Conservation (phyloP, 2,888 invertebrate species). For the Endotricha flammealis region DNA sequence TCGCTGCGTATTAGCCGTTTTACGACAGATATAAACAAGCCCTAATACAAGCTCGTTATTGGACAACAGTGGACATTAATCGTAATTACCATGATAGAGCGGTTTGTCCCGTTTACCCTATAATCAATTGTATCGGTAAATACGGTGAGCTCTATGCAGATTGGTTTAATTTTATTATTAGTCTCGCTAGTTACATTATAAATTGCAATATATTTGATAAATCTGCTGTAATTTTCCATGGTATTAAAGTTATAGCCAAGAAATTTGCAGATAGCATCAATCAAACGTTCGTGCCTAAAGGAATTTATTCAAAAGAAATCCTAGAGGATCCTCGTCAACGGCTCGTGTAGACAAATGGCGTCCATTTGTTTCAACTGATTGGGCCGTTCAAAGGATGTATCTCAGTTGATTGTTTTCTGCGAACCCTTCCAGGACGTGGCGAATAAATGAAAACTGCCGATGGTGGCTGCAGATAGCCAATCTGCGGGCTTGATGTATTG, state of each 20-base stretch:
- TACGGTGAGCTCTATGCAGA: slow-evolving; percentile 11
- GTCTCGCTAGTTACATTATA: slow-evolving; percentile 2
- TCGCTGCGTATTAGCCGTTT: no score
- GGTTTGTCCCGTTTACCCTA: slow-evolving; percentile 16
- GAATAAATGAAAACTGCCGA: slow-evolving; percentile 53
- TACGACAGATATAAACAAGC: slow-evolving; percentile 2
- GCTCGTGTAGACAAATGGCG: slow-evolving; percentile 41
- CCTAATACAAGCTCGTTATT: slow-evolving; percentile 11
- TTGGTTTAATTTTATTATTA: slow-evolving; percentile 3
- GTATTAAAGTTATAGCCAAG: background rate
- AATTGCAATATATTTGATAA: background rate
- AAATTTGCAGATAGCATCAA: slow-evolving; percentile 3
- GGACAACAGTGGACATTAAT: slow-evolving; percentile 28
- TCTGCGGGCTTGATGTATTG: slow-evolving; percentile 39
- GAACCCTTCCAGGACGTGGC: slow-evolving; percentile 50
- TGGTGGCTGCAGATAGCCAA: slow-evolving; percentile 49
- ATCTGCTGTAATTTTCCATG: no score
- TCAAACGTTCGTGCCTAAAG: slow-evolving; percentile 19
- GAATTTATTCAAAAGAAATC: slow-evolving; percentile 16
- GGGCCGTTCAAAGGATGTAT: slow-evolving; percentile 57
- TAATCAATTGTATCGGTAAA: slow-evolving; percentile 18
- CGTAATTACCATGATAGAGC: slow-evolving; percentile 37
- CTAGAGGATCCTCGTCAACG: slow-evolving; percentile 24
- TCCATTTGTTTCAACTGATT: slow-evolving; percentile 70
- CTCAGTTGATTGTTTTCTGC: slow-evolving; percentile 67